A percentile compares a stretch with the other conserved stretches of the same genome.
Evolutionary conservation across 2,888 invertebrate genomes (phyloP).

Genomic region (Incurvaria masculella): DNA sequence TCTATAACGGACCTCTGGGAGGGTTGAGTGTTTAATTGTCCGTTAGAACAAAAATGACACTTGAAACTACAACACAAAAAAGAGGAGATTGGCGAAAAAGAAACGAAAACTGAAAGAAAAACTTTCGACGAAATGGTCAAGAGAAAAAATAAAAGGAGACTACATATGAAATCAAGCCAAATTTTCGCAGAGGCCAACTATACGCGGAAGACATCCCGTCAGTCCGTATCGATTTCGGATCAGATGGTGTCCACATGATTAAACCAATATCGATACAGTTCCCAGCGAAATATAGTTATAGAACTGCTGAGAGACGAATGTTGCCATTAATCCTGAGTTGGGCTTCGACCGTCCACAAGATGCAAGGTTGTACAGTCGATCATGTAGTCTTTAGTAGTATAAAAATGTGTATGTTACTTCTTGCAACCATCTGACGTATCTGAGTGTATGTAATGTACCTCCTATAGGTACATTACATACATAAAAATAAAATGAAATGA

Average conservation of each 20-base stretch:
- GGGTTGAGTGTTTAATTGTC: constrained; percentile 1
- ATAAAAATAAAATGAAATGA: no score
- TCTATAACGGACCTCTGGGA: no score
- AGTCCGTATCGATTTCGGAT: constrained; percentile 15
- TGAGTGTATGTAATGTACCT: no score
- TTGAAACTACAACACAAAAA: constrained; percentile 3
- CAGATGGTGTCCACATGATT: constrained; percentile 15
- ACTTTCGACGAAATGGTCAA: background rate
- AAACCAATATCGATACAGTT: constrained; percentile 16
- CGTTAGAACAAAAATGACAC: constrained; percentile 1
- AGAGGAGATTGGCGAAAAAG: constrained; percentile 3
- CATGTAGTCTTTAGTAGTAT: no score
- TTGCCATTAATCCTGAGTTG: constrained; percentile 17
- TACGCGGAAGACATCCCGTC: constrained; percentile 15
- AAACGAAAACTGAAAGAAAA: constrained; percentile 4
- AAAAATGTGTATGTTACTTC: no score
- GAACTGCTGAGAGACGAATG: constrained; percentile 17
- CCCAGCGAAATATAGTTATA: constrained; percentile 16
- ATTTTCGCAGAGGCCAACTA: constrained; percentile 13
- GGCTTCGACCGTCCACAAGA: constrained; percentile 18
- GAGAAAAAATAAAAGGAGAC: background rate
- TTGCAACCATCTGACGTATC: no score
- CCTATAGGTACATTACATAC: no score
- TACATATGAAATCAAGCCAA: constrained; percentile 11
- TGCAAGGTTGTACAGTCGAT: constrained; percentile 15